phyloP scores from a whole-genome alignment of 1,140 invertebrate species.

The Ceratina japonica region DNA sequence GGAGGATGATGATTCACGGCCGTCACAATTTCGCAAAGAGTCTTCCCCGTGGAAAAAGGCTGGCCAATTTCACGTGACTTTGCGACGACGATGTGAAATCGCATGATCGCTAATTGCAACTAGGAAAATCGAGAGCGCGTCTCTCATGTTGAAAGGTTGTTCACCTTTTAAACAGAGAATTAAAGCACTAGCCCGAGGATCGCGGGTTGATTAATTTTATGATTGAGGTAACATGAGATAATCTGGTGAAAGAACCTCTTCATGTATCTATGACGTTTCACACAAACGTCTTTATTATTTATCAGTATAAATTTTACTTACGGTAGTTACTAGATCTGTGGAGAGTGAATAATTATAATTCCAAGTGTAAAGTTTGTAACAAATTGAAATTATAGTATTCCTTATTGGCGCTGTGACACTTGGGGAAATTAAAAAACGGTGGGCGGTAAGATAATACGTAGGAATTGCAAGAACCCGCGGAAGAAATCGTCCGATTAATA shows the following conservation, averaged over 20 bases:
- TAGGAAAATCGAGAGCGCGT: conserved; percentile 7
- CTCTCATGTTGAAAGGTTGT: neutral
- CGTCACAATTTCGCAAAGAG: conserved; percentile 67
- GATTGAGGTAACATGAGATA: neutral
- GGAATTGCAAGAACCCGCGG: neutral
- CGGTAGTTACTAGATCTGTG: too few relatives aligned
- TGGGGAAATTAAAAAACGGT: neutral
- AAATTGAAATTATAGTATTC: too few relatives aligned
- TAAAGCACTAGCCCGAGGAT: conserved; percentile 1
- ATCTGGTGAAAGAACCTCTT: neutral
- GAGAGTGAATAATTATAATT: too few relatives aligned
- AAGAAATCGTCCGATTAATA: conserved; percentile 16
- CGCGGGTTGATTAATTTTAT: conserved; percentile 29
- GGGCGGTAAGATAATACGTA: neutral
- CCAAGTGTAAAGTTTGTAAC: too few relatives aligned
- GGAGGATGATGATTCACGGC: conserved; percentile 66
- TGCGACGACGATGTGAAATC: conserved; percentile 33
- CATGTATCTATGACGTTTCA: neutral
- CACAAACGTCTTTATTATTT: too few relatives aligned
- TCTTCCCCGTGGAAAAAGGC: conserved; percentile 44
- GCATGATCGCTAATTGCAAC: neutral
- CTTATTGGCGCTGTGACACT: neutral
- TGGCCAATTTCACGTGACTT: conserved; percentile 64
- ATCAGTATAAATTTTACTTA: too few relatives aligned
- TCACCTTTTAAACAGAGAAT: conserved; percentile 18